These are phyloP conservation scores for Brachionus paranguensis DNA, from an alignment of 1,140 invertebrate species.

Conservation along the genomic window DNA sequence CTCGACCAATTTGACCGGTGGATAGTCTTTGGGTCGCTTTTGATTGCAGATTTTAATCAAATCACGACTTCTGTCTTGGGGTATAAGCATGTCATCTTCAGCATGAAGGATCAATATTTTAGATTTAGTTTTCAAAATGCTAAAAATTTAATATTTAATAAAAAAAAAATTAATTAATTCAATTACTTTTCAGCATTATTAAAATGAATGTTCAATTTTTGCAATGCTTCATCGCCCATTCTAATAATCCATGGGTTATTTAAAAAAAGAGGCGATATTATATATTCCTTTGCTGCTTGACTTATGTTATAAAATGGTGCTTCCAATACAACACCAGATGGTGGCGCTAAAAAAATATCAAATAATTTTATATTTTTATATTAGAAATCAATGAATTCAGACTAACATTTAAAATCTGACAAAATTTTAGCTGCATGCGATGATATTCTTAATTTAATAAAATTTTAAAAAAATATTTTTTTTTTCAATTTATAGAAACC, in stretches of 20 bases:
- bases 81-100: slow-evolving; percentile 36
- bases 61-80: slow-evolving; percentile 6
- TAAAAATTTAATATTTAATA: neutral
- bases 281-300: slow-evolving; percentile 22
- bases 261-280: neutral
- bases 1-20: slow-evolving; percentile 11
- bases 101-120: slow-evolving; percentile 34
- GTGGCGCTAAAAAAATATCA: neutral
- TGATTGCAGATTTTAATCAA: slow-evolving; percentile 8
- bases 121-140: neutral
- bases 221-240: neutral
- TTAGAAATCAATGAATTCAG: neutral
- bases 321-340: slow-evolving; percentile 35
- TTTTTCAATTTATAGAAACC: neutral
- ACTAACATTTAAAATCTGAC: neutral
- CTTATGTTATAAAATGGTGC: slow-evolving; percentile 32
- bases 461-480: neutral
- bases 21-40: slow-evolving; percentile 21
- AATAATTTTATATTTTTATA: neutral
- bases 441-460: slow-evolving; percentile 17
- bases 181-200: slow-evolving; percentile 30
- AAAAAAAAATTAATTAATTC: neutral
- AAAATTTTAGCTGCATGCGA: slow-evolving; percentile 29
- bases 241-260: slow-evolving; percentile 29
- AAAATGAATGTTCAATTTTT: neutral